phyloP scores from a whole-genome alignment of 2,888 invertebrate genomes.

The Eumerus sabulonum region DNA sequence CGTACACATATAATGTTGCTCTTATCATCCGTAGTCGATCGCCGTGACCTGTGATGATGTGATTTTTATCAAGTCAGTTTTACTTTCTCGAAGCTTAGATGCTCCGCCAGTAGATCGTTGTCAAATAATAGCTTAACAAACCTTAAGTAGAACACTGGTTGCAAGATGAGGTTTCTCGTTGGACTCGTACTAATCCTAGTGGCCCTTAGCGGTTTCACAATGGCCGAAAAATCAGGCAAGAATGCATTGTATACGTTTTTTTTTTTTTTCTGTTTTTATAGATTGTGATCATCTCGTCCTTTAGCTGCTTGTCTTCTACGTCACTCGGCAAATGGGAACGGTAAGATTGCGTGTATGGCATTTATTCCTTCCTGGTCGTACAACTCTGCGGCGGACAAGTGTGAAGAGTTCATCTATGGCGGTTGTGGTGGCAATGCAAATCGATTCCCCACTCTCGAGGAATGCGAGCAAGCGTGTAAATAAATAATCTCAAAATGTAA shows the following conservation, averaged over 20 bases:
- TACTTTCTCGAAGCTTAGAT: not conserved
- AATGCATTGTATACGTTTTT: not conserved
- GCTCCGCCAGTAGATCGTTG: not conserved
- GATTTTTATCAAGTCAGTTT: constrained; percentile 9
- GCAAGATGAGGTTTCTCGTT: constrained; percentile 41
- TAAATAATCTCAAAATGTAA: not conserved
- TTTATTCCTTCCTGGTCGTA: constrained; percentile 86
- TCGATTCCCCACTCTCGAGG: constrained; percentile 84
- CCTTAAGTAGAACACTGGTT: constrained; percentile 21
- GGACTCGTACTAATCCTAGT: constrained; percentile 21
- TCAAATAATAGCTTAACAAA: constrained; percentile 13
- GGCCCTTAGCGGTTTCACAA: constrained; percentile 30
- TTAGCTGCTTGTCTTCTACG: constrained; percentile 17
- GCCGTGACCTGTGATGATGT: constrained; percentile 26
- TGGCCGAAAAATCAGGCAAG: constrained; percentile 28
- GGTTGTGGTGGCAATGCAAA: constrained; percentile 89
- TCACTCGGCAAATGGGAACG: constrained; percentile 36
- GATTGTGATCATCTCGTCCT: too few relatives aligned
- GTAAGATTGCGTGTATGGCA: constrained; percentile 21
- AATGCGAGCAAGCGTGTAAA: constrained; percentile 82
- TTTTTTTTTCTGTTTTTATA: not conserved
- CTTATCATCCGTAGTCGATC: constrained; percentile 18
- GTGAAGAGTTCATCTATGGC: constrained; percentile 88
- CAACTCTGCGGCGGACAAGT: constrained; percentile 82
- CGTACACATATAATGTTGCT: not conserved